phyloP scores from a whole-genome alignment of 2,888 invertebrate species.

The Junonia oenone region DNA sequence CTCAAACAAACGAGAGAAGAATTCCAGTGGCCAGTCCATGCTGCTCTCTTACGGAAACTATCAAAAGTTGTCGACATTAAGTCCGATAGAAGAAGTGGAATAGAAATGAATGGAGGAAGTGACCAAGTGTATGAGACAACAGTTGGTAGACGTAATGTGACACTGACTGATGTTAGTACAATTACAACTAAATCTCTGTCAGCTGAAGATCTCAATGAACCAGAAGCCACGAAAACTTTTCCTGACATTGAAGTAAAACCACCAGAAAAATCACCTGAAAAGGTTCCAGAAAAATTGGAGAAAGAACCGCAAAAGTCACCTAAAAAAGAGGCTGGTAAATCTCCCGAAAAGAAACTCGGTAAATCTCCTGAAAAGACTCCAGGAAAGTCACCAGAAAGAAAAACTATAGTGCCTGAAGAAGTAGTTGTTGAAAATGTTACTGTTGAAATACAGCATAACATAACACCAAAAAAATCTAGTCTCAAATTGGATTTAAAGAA shows the following conservation, averaged over 20 bases:
- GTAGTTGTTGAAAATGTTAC: slow-evolving; percentile 68
- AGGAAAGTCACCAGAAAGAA: slow-evolving; percentile 39
- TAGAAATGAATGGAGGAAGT: slow-evolving; percentile 64
- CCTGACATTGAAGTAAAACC: slow-evolving; percentile 18
- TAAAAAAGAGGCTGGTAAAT: slow-evolving; percentile 22
- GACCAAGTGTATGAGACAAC: slow-evolving; percentile 47
- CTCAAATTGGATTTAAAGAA: slow-evolving; percentile 68
- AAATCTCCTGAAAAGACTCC: slow-evolving; percentile 28
- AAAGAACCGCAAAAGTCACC: slow-evolving; percentile 22
- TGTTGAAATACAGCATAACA: slow-evolving; percentile 72
- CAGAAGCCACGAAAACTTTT: slow-evolving; percentile 33
- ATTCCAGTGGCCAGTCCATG: slow-evolving; percentile 67
- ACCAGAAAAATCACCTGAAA: slow-evolving; percentile 21
- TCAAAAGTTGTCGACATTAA: slow-evolving; percentile 71
- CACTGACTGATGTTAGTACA: slow-evolving; percentile 65
- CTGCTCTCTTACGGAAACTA: slow-evolving; percentile 61
- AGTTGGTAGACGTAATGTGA: slow-evolving; percentile 44
- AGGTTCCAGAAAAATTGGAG: slow-evolving; percentile 19
- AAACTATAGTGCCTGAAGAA: slow-evolving; percentile 40
- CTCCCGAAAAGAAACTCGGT: slow-evolving; percentile 23
- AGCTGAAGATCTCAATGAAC: slow-evolving; percentile 47
- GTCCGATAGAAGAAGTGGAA: slow-evolving; percentile 48
- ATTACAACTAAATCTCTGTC: slow-evolving; percentile 63
- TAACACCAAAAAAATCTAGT: slow-evolving; percentile 71
- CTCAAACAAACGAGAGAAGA: slow-evolving; percentile 45